Evolutionary conservation across 2,888 invertebrate species (phyloP).

Genomic region (Calameuta idolon): DNA sequence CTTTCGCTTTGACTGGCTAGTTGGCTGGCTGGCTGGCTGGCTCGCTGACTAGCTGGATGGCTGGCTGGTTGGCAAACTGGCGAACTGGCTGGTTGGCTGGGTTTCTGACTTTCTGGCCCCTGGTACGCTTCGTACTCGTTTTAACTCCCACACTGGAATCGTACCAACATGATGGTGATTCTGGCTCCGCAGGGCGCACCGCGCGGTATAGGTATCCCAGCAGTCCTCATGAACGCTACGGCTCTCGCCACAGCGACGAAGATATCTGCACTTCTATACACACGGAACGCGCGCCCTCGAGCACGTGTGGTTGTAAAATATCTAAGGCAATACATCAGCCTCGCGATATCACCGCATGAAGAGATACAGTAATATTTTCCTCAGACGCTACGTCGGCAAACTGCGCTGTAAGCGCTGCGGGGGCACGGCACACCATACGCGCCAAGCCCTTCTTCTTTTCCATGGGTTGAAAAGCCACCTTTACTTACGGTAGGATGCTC

Average conservation of each 20-base stretch:
- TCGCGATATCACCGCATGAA: slow-evolving; percentile 53
- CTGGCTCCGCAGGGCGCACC: slow-evolving; percentile 46
- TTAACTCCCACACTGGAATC: slow-evolving; percentile 48
- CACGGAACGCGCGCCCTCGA: slow-evolving; percentile 24
- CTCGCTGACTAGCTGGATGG: slow-evolving; percentile 22
- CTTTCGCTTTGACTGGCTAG: slow-evolving; percentile 37
- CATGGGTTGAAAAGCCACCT: not conserved
- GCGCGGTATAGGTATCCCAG: slow-evolving; percentile 3
- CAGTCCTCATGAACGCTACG: slow-evolving; percentile 19
- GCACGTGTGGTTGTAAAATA: slow-evolving; percentile 51
- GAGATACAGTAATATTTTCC: slow-evolving; percentile 53
- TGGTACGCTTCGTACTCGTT: slow-evolving; percentile 37
- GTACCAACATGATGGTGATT: slow-evolving; percentile 45
- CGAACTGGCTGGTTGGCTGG: slow-evolving; percentile 21
- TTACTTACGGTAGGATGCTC: not conserved
- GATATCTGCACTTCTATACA: slow-evolving; percentile 38
- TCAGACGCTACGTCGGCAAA: slow-evolving; percentile 38
- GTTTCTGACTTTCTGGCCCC: slow-evolving; percentile 28
- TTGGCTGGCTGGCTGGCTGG: slow-evolving; percentile 22
- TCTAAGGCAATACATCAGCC: slow-evolving; percentile 57
- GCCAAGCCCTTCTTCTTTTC: slow-evolving; percentile 24
- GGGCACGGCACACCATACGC: slow-evolving; percentile 27
- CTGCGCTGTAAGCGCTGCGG: slow-evolving; percentile 41
- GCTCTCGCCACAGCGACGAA: slow-evolving; percentile 13
- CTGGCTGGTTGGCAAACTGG: slow-evolving; percentile 21